Base-by-base conservation (phyloP, 2,113 vertebrate genomes). In the Illadopsis cleaveri region DNA sequence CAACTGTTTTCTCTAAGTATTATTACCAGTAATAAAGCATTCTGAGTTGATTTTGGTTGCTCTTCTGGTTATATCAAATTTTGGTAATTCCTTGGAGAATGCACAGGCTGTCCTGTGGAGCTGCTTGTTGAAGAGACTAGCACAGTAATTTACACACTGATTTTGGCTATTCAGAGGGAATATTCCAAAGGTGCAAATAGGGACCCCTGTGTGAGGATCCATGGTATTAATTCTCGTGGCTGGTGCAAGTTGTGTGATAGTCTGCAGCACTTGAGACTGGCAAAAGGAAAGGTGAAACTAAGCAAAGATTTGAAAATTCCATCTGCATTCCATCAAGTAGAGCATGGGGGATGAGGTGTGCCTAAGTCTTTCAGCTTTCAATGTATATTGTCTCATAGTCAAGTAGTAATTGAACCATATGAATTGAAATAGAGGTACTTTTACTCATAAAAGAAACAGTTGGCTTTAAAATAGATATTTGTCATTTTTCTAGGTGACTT, bases 161-260 rank as follows among this genome's bases (percentile, higher is more conserved):
- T 76, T 90, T 76, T 90, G 20, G 6, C 20, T 48, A 3, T 30
- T 6, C 20, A 33, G 25, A 58, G 35, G 42, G 33, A 47, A 5
- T 75, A 27, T 66, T 65, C 23, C 56, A 44, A 24, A 66, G 60
- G 6, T 50, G 18, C 54, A 61, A 5, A 37, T 17, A 57, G 45
- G 33, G 21, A 20, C 10, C 0, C 0, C 15, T 54, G 1, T 61
- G 23, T 27, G 23, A 31, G 37, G 44, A 56, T 35, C 24, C 24
- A 3, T 28, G 27, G 64, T 15, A 25, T 51, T 27, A n/a, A 31
- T 83, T 81, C 19, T 53, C 8, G 1, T 30, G 45, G 53, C 48
- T 76, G 10, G 31, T 42, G 19, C 2, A 5, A 42, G n/a, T 65
- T 90, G 28, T 89, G 62, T 72, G 71, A 40, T 70, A 53, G 57